These are phyloP conservation scores for Meteorus cinctellus DNA, from an alignment of 2,888 invertebrate genomes.

Conservation along the genomic window DNA sequence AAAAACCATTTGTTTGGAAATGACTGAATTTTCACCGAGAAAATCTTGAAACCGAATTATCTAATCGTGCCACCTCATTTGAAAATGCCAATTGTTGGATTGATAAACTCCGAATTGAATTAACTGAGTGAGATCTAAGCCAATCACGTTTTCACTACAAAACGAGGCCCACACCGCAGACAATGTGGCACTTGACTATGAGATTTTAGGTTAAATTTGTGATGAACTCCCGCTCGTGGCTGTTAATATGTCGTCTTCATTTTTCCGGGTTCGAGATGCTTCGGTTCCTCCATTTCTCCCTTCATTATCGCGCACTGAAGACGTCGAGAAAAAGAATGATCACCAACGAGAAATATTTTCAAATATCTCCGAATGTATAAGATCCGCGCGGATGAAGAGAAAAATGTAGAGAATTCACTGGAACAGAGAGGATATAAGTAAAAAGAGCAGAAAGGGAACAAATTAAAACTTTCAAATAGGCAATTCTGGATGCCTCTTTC, in stretches of 20 bases:
- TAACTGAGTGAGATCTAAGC: not conserved
- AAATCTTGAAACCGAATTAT: no score
- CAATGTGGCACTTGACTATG: not conserved
- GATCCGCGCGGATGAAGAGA: not conserved
- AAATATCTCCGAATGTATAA: not conserved
- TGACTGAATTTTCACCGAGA: no score
- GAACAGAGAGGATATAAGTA: not conserved
- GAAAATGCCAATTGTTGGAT: no score
- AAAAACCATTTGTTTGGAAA: no score
- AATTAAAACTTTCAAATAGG: not conserved
- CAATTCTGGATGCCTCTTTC: not conserved
- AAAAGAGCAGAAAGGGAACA: not conserved
- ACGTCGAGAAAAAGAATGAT: not conserved
- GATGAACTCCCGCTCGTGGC: not conserved
- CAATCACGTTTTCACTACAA: constrained; percentile 5
- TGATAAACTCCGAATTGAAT: no score
- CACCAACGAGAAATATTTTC: not conserved
- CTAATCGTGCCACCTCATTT: no score
- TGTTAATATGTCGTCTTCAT: no score
- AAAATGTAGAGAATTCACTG: not conserved
- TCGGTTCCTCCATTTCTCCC: not conserved
- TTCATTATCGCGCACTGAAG: constrained; percentile 7
- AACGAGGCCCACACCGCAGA: not conserved
- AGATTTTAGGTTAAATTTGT: constrained; percentile 3
- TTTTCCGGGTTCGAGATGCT: no score